These are phyloP conservation scores for Ctenochaetus hawaiiensis DNA, from an alignment of 2,797 vertebrate genomes.

Conservation along the genomic window DNA sequence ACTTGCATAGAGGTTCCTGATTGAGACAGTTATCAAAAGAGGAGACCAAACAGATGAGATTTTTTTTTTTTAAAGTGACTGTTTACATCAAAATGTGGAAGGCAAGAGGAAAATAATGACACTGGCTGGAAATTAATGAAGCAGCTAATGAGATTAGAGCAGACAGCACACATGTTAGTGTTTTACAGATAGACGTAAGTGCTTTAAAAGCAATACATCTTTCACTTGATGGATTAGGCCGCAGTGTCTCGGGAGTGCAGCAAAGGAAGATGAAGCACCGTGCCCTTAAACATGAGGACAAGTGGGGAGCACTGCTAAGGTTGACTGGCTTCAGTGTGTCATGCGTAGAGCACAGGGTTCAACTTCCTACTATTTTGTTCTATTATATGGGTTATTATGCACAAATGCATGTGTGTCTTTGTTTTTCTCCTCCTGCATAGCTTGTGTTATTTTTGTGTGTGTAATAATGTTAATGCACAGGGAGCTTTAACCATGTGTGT, in stretches of 20 bases:
- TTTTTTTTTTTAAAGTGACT: constrained; percentile 48
- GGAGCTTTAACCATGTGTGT: not conserved
- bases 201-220: constrained; percentile 79
- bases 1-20: constrained; percentile 33
- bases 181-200: constrained; percentile 72
- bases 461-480: not conserved
- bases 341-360: not conserved
- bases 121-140: constrained; percentile 71
- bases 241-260: constrained; percentile 55
- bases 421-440: not conserved
- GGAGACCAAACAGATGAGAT: constrained; percentile 27
- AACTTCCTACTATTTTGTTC: not conserved
- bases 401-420: not conserved
- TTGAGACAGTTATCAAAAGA: constrained; percentile 37
- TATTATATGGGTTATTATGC: not conserved
- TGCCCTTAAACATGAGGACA: constrained; percentile 39
- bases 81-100: constrained; percentile 70
- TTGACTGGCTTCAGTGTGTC: constrained; percentile 21
- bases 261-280: constrained; percentile 62
- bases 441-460: not conserved
- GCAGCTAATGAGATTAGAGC: constrained; percentile 76
- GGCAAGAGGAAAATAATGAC: constrained; percentile 68
- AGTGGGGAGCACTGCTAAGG: constrained; percentile 26
- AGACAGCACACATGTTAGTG: constrained; percentile 79
- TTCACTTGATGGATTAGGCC: constrained; percentile 74